A percentile compares a stretch with the other conserved stretches of the same genome.
Conservation (phyloP, 92 coral and sea anemone genomes). For the Phenganax stokvisi region DNA sequence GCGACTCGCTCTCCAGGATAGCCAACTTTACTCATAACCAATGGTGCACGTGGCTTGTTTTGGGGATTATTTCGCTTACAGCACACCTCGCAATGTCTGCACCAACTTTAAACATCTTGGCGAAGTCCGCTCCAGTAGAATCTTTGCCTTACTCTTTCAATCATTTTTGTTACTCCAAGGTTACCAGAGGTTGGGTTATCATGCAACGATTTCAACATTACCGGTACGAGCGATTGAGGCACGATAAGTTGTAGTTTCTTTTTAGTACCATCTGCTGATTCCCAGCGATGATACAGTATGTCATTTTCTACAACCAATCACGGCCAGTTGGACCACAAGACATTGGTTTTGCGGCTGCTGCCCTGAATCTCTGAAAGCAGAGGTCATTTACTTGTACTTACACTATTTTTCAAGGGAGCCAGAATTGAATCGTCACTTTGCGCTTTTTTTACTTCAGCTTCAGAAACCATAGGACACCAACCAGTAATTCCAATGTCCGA, state of each 20-base stretch:
- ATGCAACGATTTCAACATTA: slow-evolving; percentile 20
- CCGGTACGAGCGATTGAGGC: slow-evolving; percentile 23
- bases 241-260: not conserved
- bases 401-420: not conserved
- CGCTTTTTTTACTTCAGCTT: not conserved
- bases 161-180: slow-evolving; percentile 34
- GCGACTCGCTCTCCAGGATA: slow-evolving; percentile 46
- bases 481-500: not conserved
- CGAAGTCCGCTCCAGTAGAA: slow-evolving; percentile 38
- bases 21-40: slow-evolving; percentile 35
- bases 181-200: slow-evolving; percentile 37
- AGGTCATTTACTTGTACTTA: not conserved
- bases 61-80: slow-evolving; percentile 25
- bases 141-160: slow-evolving; percentile 12
- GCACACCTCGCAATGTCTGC: slow-evolving; percentile 20
- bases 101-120: slow-evolving; percentile 28
- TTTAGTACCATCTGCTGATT: slow-evolving; percentile 18
- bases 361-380: not conserved
- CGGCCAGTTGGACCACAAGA: slow-evolving; percentile 20
- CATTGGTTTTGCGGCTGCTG: not conserved
- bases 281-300: slow-evolving; percentile 39
- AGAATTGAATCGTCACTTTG: not conserved
- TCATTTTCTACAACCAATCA: slow-evolving; percentile 23
- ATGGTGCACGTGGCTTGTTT: slow-evolving; percentile 25
- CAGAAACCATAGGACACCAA: not conserved